phyloP scores from a whole-genome alignment of 1,140 invertebrate genomes.

The Halotydeus destructor region DNA sequence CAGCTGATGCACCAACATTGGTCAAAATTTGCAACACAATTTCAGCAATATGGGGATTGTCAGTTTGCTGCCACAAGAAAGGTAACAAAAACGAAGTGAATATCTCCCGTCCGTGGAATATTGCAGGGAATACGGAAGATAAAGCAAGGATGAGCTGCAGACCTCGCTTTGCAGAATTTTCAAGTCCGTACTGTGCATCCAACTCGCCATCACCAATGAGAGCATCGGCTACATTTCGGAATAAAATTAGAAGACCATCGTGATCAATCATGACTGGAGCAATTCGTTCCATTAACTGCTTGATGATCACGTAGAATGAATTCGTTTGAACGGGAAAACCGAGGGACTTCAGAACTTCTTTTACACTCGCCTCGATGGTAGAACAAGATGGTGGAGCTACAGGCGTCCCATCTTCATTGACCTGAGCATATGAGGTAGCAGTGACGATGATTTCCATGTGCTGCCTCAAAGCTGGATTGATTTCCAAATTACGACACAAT shows the following conservation, averaged over 20 bases:
- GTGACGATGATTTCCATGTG: conserved; percentile 17
- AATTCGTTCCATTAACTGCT: conserved; percentile 75
- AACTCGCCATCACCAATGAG: conserved; percentile 18
- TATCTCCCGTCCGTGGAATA: conserved; percentile 69
- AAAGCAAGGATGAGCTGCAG: conserved; percentile 37
- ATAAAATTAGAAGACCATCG: conserved; percentile 34
- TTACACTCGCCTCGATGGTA: conserved; percentile 19
- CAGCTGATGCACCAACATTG: conserved; percentile 23
- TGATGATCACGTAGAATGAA: conserved; percentile 81
- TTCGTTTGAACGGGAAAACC: conserved; percentile 84
- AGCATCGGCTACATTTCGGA: conserved; percentile 24
- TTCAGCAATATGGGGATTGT: conserved; percentile 63
- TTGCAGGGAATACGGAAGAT: conserved; percentile 71
- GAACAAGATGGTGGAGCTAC: conserved; percentile 32
- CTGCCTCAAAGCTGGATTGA: conserved; percentile 32
- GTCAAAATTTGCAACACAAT: conserved; percentile 28
- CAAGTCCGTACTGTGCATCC: conserved; percentile 16
- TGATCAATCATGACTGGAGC: conserved; percentile 88
- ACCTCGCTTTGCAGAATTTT: conserved; percentile 18
- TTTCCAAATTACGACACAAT: conserved; percentile 69
- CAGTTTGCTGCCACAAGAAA: conserved; percentile 34
- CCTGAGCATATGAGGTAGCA: conserved; percentile 13
- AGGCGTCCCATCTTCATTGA: conserved; percentile 37
- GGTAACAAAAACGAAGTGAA: conserved; percentile 46
- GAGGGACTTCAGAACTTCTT: conserved; percentile 69